Evolutionary conservation across 2,797 vertebrate genomes (phyloP).

Genomic region (Smutsia temminckii): DNA sequence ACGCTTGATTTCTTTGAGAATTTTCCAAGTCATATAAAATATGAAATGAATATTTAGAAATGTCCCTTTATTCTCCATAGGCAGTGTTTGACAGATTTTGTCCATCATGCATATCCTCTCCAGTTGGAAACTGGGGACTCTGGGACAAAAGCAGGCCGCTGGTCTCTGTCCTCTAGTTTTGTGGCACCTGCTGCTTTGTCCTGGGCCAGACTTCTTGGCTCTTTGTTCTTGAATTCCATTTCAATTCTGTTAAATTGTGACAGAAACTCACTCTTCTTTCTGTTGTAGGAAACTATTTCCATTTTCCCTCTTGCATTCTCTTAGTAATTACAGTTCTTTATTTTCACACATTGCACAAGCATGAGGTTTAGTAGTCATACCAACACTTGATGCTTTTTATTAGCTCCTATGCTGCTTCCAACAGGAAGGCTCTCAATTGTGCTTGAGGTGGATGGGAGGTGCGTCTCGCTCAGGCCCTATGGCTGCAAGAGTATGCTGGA

Average conservation of each 20-base stretch:
- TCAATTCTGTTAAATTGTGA: not conserved
- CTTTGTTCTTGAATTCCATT: constrained; percentile 36
- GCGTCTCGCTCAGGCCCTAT: not conserved
- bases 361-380: constrained; percentile 21
- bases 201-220: not conserved
- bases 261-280: constrained; percentile 41
- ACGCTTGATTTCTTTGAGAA: constrained; percentile 8
- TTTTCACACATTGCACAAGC: constrained; percentile 18
- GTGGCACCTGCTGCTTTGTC: not conserved
- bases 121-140: not conserved
- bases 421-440: constrained; percentile 37
- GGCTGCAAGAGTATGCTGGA: constrained; percentile 12
- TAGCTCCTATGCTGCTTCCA: constrained; percentile 13
- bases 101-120: not conserved
- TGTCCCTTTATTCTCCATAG: not conserved
- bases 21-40: constrained; percentile 16
- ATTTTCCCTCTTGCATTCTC: constrained; percentile 25
- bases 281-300: constrained; percentile 30
- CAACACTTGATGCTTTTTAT: constrained; percentile 28
- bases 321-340: constrained; percentile 58
- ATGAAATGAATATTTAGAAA: not conserved
- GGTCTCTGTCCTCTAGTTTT: not conserved
- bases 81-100: not conserved
- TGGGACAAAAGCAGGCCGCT: not conserved
- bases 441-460: constrained; percentile 33